Percentiles rank a stretch among this genome's conserved stretches.
Evolutionary conservation across 2,888 invertebrate species (phyloP).

Genomic region (Meteorus cinctellus): DNA sequence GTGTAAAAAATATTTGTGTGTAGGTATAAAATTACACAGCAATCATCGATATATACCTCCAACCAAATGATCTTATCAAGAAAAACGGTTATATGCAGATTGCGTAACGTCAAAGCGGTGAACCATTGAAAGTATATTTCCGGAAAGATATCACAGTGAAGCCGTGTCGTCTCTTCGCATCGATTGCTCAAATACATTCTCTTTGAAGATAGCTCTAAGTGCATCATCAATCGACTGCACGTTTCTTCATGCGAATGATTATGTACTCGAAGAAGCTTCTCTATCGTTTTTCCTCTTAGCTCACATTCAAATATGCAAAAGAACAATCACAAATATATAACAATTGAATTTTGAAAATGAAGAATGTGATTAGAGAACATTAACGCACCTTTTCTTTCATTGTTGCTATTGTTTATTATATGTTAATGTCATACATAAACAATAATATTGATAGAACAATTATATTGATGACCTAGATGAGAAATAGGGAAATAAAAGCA

Average conservation of each 20-base stretch:
- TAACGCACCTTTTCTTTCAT: constrained; percentile 49
- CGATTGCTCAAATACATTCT: constrained; percentile 13
- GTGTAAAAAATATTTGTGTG: constrained; percentile 32
- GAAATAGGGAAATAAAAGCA: neutral
- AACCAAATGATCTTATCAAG: constrained; percentile 53
- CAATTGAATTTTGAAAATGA: no score
- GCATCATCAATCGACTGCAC: neutral
- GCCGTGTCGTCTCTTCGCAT: constrained; percentile 10
- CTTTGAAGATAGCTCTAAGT: neutral
- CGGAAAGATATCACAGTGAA: constrained; percentile 38
- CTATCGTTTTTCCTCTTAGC: no score
- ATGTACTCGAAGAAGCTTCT: no score
- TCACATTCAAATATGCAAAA: no score
- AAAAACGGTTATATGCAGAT: constrained; percentile 50
- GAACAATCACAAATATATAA: no score
- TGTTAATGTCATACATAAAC: constrained; percentile 52
- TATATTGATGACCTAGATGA: neutral
- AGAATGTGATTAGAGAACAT: constrained; percentile 21
- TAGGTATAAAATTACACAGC: constrained; percentile 56
- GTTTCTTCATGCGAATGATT: no score
- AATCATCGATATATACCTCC: constrained; percentile 54
- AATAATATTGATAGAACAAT: constrained; percentile 33
- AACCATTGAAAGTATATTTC: constrained; percentile 26
- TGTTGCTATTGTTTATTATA: constrained; percentile 58
- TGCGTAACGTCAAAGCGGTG: constrained; percentile 44